Base-by-base conservation (phyloP, 92 coral and sea anemone species). In the Palythoa grandis region DNA sequence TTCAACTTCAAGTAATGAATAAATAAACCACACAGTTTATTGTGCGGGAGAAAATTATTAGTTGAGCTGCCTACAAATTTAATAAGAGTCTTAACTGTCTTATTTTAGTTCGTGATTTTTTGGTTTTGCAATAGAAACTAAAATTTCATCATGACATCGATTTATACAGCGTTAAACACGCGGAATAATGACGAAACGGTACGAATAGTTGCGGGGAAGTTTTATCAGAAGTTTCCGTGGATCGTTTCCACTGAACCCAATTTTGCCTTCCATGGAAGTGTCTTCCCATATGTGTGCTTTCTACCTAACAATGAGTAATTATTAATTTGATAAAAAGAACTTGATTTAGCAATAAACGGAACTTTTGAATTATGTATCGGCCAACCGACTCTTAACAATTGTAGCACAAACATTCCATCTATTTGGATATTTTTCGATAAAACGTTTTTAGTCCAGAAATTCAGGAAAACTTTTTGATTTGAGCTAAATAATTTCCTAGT, bases 321-420 rank as follows among this genome's bases (percentile, higher is more conserved):
- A 80, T 47, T 40, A 66, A 40, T 80, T 22, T 52, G 74, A 40
- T 70, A 48, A 80, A 29, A 80, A 48, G 85, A 80, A 63, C 73
- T 65, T 65, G 20, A 80, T 80, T 80, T 80, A 67, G 85, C 72
- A 80, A 65, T 80, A 67, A 80, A 63, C 60, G 85, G 50, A 40
- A 65, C 74, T 48, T 52, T 22, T 80, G 58, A 80, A 80, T 80
- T 20, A 80, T 80, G 9, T 37, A 80, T 66, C 23, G 15, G n/a
- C 39, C 43, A 80, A 67, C 22, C 85, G 85, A 65, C 74, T 66
- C 75, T 66, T 80, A 66, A 80, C 74, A 67, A 80, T 14, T 20
- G n/a, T 35, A 80, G 47, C 24, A 17, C 74, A 80, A 80, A 80
- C 40, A 80, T 67, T 47, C 20, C 39, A 25, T 43, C 72, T 80